Conservation (phyloP, 2,888 invertebrate species). For the Dynastes hyllus region DNA sequence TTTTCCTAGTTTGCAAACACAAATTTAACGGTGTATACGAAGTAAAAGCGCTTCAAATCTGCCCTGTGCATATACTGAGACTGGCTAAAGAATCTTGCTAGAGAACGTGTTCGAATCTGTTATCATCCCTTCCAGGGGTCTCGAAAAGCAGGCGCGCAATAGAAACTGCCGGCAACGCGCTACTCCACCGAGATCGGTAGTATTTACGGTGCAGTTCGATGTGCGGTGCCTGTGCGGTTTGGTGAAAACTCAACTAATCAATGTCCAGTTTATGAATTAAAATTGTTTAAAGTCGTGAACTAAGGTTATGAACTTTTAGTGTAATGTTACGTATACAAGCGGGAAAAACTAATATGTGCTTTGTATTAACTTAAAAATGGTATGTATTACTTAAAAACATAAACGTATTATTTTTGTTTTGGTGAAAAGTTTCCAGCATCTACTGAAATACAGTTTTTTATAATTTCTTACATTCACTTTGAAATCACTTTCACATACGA, state of each 20-base stretch:
- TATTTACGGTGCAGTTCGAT: slow-evolving; percentile 22
- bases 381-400: slow-evolving; percentile 9
- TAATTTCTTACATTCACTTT: neutral
- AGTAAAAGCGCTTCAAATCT: no score
- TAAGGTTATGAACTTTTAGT: neutral
- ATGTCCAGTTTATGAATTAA: neutral
- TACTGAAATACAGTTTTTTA: neutral
- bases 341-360: neutral
- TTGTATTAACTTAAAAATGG: slow-evolving; percentile 6
- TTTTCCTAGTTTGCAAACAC: no score
- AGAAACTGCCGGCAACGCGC: slow-evolving; percentile 18
- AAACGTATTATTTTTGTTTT: slow-evolving; percentile 1
- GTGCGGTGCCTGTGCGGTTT: neutral
- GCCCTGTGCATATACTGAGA: neutral
- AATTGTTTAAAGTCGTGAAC: neutral
- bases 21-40: no score
- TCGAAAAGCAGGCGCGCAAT: slow-evolving; percentile 21
- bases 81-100: neutral
- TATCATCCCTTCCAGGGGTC: slow-evolving; percentile 44
- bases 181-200: slow-evolving; percentile 23
- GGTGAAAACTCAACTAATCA: neutral
- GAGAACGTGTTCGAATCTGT: slow-evolving; percentile 20
- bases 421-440: slow-evolving; percentile 32
- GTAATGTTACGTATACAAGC: neutral
- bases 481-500: neutral